Conservation (phyloP, 2,113 vertebrate genomes). For the Morone saxatilis region DNA sequence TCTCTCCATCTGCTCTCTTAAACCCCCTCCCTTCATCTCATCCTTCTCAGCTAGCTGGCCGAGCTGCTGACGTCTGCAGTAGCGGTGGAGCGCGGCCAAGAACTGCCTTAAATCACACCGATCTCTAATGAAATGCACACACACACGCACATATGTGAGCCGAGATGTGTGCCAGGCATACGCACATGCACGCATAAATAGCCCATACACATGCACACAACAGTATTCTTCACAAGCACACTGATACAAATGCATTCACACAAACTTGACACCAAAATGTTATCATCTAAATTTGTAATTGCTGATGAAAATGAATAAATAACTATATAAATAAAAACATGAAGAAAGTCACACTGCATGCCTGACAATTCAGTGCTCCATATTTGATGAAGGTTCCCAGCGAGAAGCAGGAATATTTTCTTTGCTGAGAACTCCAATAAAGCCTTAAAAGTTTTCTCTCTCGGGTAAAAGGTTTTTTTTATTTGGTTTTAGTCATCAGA, state of each 20-base stretch:
- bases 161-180: slow-evolving; percentile 1
- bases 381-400: slow-evolving; percentile 9
- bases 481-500: background rate
- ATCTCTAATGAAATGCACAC: slow-evolving; percentile 60
- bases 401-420: slow-evolving; percentile 1
- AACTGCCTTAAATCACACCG: slow-evolving; percentile 73
- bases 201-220: background rate
- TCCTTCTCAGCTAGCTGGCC: slow-evolving; percentile 51
- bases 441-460: background rate
- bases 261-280: background rate
- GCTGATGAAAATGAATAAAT: background rate
- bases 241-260: background rate
- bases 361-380: background rate
- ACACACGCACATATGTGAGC: slow-evolving; percentile 28
- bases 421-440: slow-evolving; percentile 14
- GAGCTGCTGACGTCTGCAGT: slow-evolving; percentile 77
- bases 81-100: slow-evolving; percentile 65
- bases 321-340: background rate
- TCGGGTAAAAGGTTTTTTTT: slow-evolving; percentile 8
- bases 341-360: background rate
- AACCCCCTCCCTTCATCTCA: background rate
- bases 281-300: background rate
- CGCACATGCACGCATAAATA: background rate
- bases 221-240: background rate
- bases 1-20: slow-evolving; percentile 52